These are phyloP conservation scores for Nomada ruficornis DNA, from an alignment of 2,888 invertebrate species.

Conservation along the genomic window DNA sequence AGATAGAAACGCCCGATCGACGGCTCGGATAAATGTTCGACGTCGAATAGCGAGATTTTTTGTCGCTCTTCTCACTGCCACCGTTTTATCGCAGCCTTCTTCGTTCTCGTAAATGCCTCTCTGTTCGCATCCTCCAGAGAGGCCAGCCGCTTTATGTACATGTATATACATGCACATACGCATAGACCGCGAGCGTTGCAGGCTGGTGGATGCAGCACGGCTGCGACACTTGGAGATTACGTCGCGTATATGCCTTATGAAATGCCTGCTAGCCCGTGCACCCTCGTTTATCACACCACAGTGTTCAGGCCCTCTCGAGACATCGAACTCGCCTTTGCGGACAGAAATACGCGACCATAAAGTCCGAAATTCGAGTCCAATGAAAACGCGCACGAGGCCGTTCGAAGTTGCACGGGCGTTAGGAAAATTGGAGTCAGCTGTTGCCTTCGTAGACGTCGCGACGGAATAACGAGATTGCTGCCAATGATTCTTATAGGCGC, in stretches of 20 bases:
- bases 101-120: background rate
- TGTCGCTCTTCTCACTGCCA: background rate
- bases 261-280: slow-evolving; percentile 8
- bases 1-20: slow-evolving; percentile 1
- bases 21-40: background rate
- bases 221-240: slow-evolving; percentile 24
- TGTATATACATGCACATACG: no score
- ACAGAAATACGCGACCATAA: slow-evolving; percentile 39
- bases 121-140: background rate
- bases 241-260: slow-evolving; percentile 22
- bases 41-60: background rate
- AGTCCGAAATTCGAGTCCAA: slow-evolving; percentile 12
- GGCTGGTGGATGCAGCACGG: slow-evolving; percentile 8
- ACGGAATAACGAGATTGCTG: background rate
- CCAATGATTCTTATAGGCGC: background rate
- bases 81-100: background rate
- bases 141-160: background rate
- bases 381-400: background rate
- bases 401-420: no score
- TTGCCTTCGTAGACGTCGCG: no score
- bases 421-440: background rate
- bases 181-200: background rate
- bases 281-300: slow-evolving; percentile 38
- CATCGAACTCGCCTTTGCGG: slow-evolving; percentile 8
- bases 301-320: slow-evolving; percentile 22